phyloP scores from a whole-genome alignment of 2,888 invertebrate genomes.

The Plusia festucae region DNA sequence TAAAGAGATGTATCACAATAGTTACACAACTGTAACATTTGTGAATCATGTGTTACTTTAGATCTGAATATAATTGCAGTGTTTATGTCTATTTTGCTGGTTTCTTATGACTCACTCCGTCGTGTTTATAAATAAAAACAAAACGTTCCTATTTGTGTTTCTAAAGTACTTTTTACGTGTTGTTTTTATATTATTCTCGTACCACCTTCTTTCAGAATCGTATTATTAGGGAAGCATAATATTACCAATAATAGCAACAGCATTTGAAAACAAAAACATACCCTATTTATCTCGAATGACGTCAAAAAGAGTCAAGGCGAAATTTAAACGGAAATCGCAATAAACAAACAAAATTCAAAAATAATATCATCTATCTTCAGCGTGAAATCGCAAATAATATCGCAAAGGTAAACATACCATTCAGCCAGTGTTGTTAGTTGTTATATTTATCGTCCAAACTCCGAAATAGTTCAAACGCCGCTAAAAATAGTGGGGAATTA shows the following conservation, averaged over 20 bases:
- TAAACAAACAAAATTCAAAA: slow-evolving; percentile 7
- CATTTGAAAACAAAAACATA: neutral
- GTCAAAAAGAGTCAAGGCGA: neutral
- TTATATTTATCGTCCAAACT: slow-evolving; percentile 39
- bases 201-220: neutral
- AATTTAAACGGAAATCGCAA: neutral
- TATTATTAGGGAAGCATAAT: no score
- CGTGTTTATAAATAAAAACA: slow-evolving; percentile 28
- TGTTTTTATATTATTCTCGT: neutral
- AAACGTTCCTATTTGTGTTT: slow-evolving; percentile 10
- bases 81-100: slow-evolving; percentile 46
- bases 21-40: slow-evolving; percentile 49
- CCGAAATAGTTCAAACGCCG: slow-evolving; percentile 51
- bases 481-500: slow-evolving; percentile 54
- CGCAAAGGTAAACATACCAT: slow-evolving; percentile 31
- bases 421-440: slow-evolving; percentile 17
- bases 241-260: neutral
- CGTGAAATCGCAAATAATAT: slow-evolving; percentile 13
- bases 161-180: neutral
- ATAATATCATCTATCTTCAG: slow-evolving; percentile 1
- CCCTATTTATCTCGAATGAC: slow-evolving; percentile 3
- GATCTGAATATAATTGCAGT: slow-evolving; percentile 50
- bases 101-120: slow-evolving; percentile 37
- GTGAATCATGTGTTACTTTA: slow-evolving; percentile 54
- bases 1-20: slow-evolving; percentile 49